Evolutionary conservation across 2,113 vertebrate genomes (phyloP), one percentile per base, ranked within the genome.

Genomic region (Todiramphus saurophagus): DNA sequence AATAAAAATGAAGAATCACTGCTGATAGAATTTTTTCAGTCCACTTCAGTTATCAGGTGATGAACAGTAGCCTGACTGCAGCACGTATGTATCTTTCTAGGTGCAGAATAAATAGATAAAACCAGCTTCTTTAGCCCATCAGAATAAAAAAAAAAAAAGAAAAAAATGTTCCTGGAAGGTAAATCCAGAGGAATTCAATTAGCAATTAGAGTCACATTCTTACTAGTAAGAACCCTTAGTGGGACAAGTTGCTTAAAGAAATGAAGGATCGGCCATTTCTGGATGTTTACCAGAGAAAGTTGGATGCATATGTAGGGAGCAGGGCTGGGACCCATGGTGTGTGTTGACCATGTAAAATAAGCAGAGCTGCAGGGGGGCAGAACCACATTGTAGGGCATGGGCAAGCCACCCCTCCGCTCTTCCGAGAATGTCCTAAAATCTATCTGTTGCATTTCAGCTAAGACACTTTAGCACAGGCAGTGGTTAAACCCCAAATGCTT

Each of bases 121-220:
- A 82, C 72, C 4, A 68, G 7, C 8, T 77, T 81, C 35, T 39
- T 81, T 35, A 81, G 43, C 43, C 7, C 17, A 48, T 44, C 20
- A 81, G 44, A 25, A 46, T 8, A 46, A 50, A 85, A 48, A 77
- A 85, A 48, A 77, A 48, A 41, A 35, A 43, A 27, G 10, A 17
- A 4, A 6, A 83, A 81, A 48, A 24, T 33, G 17, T 46, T 83
- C 62, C 67, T 76, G 83, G 75, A 94, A 93, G 23, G 19, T 64
- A 92, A 90, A 82, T 30, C 10, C 30, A 55, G 48, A 76, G 23
- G 56, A 94, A 90, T 73, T 69, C 19, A 83, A 48, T 62, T 30
- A 89, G 63, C 86, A 86, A 56, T 72, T 87, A 82, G 66, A 35
- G 81, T 69, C 48, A 69, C 30, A 60, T 90, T 85, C 51, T 78